phyloP scores from a whole-genome alignment of 2,797 vertebrate genomes.

The Strix occidentalis region DNA sequence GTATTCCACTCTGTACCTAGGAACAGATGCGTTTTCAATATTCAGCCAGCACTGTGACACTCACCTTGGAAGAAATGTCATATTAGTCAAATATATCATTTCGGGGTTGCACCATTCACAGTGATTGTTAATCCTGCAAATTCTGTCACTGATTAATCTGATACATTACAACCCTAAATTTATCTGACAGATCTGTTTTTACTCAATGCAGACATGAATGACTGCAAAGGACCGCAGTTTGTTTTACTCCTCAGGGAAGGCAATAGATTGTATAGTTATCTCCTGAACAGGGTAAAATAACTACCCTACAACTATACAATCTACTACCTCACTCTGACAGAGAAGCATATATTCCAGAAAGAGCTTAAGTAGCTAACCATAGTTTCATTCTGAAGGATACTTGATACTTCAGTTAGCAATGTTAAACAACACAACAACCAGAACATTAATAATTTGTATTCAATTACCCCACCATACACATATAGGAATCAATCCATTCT shows the following conservation, averaged over 20 bases:
- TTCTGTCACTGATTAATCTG: not conserved
- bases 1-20: not conserved
- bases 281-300: constrained; percentile 94
- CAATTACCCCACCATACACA: not conserved
- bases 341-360: constrained; percentile 72
- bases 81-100: not conserved
- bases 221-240: constrained; percentile 65
- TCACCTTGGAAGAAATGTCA: not conserved
- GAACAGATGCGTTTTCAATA: not conserved
- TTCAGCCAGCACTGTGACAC: not conserved
- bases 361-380: not conserved
- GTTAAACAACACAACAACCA: not conserved
- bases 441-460: not conserved
- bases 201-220: not conserved
- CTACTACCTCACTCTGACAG: constrained; percentile 97
- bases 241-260: constrained; percentile 91
- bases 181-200: not conserved
- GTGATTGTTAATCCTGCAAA: not conserved
- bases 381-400: not conserved
- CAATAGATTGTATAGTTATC: constrained; percentile 99
- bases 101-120: not conserved
- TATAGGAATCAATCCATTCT: not conserved
- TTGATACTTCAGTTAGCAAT: not conserved
- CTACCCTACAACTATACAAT: constrained; percentile 99
- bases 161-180: not conserved